Evolutionary conservation across 2,888 invertebrate genomes (phyloP), one percentile per base, ranked within the genome.

Genomic region (Drosophila heteroneura): DNA sequence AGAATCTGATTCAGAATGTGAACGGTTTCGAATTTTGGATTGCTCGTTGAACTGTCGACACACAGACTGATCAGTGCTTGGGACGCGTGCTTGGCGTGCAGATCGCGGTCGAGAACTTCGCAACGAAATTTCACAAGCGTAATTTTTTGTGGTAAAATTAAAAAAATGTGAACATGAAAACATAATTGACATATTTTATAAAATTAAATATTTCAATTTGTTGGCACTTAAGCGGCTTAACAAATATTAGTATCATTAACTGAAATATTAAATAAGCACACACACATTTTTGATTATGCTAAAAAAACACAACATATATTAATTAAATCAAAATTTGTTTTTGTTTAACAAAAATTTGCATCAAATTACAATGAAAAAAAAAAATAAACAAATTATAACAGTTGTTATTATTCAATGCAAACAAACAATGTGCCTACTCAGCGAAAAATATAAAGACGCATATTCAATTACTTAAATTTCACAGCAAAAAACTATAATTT

Each of bases 61-160:
- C 5, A 37, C 22, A 32, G 54, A 44, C 47, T 54, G 81, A 87
- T 90, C 85, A 85, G 90, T 85, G 76, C 68, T 41, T 90, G 83
- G 80, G 57, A 57, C 74, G 90, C 79, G 73, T 68, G 70, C 65
- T 73, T 60, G 65, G 58, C 41, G 85, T 74, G 61, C 70, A 74
- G 90, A 85, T 80, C 85, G 89, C 66, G 67, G 4, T 41, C 68
- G 63, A 56, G 53, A 67, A 66, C 51, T 47, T 52, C 69, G 47
- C 52, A 57, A 52, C 63, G 44, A 53, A 30, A 44, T 52, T 51
- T 32, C 26, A 37, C 32, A 30, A 19, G 5, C 28, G 28, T 30
- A 28, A 26, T 39, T 39, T 19, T 44, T 53, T 51, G 73, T 71
- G 78, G 81, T 72, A 78, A 76, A 49, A 30, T 3, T 9, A 22